Percentiles rank a stretch among this genome's conserved stretches.
phyloP scores from a whole-genome alignment of 2,113 vertebrate species.

The Periophthalmus modestus region DNA sequence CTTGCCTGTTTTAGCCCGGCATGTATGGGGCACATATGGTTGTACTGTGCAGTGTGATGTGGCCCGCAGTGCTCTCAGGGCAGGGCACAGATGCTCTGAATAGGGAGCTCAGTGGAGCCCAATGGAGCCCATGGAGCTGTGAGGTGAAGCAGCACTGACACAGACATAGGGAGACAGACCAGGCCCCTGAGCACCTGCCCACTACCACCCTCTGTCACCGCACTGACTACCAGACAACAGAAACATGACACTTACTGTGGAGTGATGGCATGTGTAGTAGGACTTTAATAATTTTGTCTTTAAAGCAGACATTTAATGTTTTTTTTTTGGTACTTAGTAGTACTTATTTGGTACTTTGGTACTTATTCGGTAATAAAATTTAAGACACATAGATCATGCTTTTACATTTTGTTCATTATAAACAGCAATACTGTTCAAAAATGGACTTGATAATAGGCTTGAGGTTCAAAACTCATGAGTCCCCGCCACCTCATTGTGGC shows the following conservation, averaged over 20 bases:
- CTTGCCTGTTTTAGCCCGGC: neutral
- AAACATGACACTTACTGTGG: neutral
- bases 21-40: constrained; percentile 47
- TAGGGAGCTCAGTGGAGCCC: constrained; percentile 20
- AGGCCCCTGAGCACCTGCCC: constrained; percentile 40
- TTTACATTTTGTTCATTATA: too few species aligned
- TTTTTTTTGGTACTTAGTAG: too few species aligned
- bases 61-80: constrained; percentile 30
- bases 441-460: too few species aligned
- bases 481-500: too few species aligned
- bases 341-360: too few species aligned
- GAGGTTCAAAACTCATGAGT: too few species aligned
- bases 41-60: constrained; percentile 13
- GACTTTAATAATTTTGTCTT: neutral
- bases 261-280: neutral
- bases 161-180: constrained; percentile 52
- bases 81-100: constrained; percentile 59
- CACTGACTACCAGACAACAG: constrained; percentile 15
- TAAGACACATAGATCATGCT: too few species aligned
- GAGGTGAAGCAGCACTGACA: constrained; percentile 38
- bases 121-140: constrained; percentile 33
- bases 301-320: too few species aligned
- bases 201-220: constrained; percentile 27
- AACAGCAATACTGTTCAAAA: too few species aligned
- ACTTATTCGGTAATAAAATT: too few species aligned